These are phyloP conservation scores for Pachypeltis micranthus DNA, from an alignment of 1,140 invertebrate species.

Conservation along the genomic window DNA sequence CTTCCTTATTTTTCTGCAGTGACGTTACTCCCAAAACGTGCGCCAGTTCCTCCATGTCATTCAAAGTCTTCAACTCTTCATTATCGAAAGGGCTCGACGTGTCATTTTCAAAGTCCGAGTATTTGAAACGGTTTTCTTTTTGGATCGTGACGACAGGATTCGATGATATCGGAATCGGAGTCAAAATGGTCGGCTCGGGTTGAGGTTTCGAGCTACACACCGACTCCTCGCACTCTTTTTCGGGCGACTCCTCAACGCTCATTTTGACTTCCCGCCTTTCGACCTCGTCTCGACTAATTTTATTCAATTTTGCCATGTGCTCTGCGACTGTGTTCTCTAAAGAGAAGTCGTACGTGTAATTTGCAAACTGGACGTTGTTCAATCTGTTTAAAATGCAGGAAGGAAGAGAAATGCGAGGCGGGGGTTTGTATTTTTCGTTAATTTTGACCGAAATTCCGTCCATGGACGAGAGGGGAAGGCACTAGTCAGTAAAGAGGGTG, in stretches of 20 bases:
- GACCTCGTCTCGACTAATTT: slow-evolving; percentile 27
- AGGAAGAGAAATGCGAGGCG: slow-evolving; percentile 54
- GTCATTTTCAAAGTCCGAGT: slow-evolving; percentile 75
- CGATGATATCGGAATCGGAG: background rate
- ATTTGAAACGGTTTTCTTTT: slow-evolving; percentile 39
- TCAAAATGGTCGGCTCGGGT: background rate
- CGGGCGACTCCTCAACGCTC: background rate
- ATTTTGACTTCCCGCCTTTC: background rate
- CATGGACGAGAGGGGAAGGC: slow-evolving; percentile 41
- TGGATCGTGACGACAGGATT: background rate
- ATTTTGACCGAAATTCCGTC: slow-evolving; percentile 78
- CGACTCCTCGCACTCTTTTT: background rate
- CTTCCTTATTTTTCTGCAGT: background rate
- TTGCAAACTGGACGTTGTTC: slow-evolving; percentile 23
- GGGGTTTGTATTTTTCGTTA: slow-evolving; percentile 68
- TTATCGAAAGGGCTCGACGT: slow-evolving; percentile 84
- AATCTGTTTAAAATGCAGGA: slow-evolving; percentile 35
- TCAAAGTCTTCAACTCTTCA: slow-evolving; percentile 78
- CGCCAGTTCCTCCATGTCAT: slow-evolving; percentile 76
- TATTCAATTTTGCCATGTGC: slow-evolving; percentile 34
- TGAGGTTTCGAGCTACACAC: too few species aligned
- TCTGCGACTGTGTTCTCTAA: slow-evolving; percentile 45
- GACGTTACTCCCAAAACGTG: slow-evolving; percentile 41
- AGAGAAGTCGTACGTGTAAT: slow-evolving; percentile 49
- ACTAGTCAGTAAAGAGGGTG: too few species aligned